Evolutionary conservation across 2,888 invertebrate genomes (phyloP), one percentile per base, ranked within the genome.

Genomic region (Catocala fraxini): DNA sequence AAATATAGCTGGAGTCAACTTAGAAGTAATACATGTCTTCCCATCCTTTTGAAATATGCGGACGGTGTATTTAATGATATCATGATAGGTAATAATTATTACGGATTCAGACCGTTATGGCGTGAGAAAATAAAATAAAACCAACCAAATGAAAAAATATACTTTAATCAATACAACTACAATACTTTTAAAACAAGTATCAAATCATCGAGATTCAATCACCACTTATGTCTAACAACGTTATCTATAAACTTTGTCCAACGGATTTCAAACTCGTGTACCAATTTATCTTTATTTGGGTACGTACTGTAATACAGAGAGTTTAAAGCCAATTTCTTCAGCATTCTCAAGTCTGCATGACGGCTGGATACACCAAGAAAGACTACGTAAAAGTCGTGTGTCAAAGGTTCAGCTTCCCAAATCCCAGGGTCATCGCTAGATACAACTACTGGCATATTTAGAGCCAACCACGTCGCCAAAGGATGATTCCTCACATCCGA

Each of bases 401-500:
- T 96, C 11, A 98, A 82, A 0, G 96, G 97, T 12, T 95, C 94
- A 0, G 97, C 96, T n/a, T 96, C 96, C 97, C 97, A 98, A 1
- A 96, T 88, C 0, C 97, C 96, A 0, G 97, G 97, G 86, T 97
- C 97, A 79, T 98, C 98, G 65, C 96, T 96, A 0, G 97, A 96
- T 55, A 98, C 89, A 0, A 98, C 96, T 0, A 97, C 94, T 0
- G 97, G 97, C 81, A 96, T 95, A 55, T 95, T 95, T 45, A 95
- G 93, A 9, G 97, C 95, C 64, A 97, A 92, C 56, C 96, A 95
- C 5, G 89, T 81, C 4, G 95, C 93, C 0, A 96, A 95, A 0
- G 98, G 97, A 91, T 98, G 98, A 85, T 97, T 97, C 35, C 97
- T 95, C 7, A 96, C 89, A 83, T 98, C 97, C 0, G 94, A 89